Base-by-base conservation (phyloP, 2,797 vertebrate genomes). In the Macroramphosus scolopax region DNA sequence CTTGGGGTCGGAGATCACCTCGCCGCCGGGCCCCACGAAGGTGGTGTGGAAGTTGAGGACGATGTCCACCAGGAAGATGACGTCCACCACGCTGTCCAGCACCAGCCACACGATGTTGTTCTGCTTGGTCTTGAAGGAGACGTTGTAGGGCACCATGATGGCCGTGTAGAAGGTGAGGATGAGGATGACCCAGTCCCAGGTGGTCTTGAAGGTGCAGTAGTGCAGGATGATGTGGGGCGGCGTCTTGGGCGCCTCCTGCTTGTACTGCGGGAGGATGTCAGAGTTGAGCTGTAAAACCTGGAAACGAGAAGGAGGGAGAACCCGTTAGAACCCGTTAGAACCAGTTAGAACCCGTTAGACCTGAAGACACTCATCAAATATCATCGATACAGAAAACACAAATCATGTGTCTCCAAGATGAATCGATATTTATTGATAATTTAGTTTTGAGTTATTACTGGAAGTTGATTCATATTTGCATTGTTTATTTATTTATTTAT, bases 111-210 rank as follows among this genome's bases (percentile, higher is more conserved):
- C 92, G 29, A 98, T 92, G 80, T 97, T 98, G 85, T 96, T 97
- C 87, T 98, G 95, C 77, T 96, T 96, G 8, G 93, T 97, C 85
- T 96, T 97, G 87, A 98, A 98, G 77, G 95, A 98, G 41, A 98
- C 95, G 0, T 97, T 98, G 45, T 97, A 98, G 52, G 95, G 95
- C 65, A 97, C 95, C 95, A 97, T 96, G 81, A 98, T 96, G 85
- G 95, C 95, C 8, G 95, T 98, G 84, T 98, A 98, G 89, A 98
- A 97, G 72, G 95, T 97, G 65, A 98, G 92, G 76, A 98, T 93
- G 74, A 98, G 89, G 88, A 98, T 98, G 54, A 98, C 93, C 95
- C 96, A 98, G 88, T 98, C 96, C 96, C 96, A 98, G 1, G 95
- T 98, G 65, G 95, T 98, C 83, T 98, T 98, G 80, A 98, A 98